These are phyloP conservation scores for Australoheros scitulus DNA, from an alignment of 2,113 vertebrate genomes.

Conservation along the genomic window DNA sequence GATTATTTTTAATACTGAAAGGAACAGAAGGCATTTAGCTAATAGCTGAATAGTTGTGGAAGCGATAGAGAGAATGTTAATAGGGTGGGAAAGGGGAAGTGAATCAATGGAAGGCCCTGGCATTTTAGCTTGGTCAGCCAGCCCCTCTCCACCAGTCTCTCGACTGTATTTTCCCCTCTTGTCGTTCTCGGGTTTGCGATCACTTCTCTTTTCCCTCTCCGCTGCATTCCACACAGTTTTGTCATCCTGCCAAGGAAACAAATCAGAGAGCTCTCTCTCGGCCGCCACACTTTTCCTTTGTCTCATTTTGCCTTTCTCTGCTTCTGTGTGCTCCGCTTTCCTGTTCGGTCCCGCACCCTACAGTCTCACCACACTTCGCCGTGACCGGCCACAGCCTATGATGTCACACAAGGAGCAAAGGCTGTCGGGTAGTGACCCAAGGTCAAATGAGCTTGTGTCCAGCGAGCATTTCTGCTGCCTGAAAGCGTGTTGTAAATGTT, in stretches of 20 bases:
- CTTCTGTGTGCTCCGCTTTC: slow-evolving; percentile 56
- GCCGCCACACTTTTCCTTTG: slow-evolving; percentile 76
- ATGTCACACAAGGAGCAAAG: slow-evolving; percentile 62
- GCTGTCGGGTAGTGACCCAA: slow-evolving; percentile 54
- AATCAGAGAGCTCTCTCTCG: slow-evolving; percentile 85
- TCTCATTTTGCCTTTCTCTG: slow-evolving; percentile 52
- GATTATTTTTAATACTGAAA: background rate
- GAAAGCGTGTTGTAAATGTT: slow-evolving; percentile 48
- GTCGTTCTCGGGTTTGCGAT: slow-evolving; percentile 74
- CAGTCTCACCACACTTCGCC: slow-evolving; percentile 42
- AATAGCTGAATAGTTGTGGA: slow-evolving; percentile 16
- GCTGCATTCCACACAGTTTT: slow-evolving; percentile 88
- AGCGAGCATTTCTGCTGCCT: slow-evolving; percentile 36
- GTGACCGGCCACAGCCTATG: slow-evolving; percentile 45
- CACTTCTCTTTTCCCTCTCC: slow-evolving; percentile 83
- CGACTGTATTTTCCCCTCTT: slow-evolving; percentile 42
- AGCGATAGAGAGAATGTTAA: slow-evolving; percentile 40
- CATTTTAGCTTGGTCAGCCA: slow-evolving; percentile 67
- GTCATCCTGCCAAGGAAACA: slow-evolving; percentile 88
- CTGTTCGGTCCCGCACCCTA: slow-evolving; percentile 26
- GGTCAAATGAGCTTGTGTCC: slow-evolving; percentile 58
- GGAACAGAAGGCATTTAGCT: background rate
- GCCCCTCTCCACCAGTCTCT: slow-evolving; percentile 58
- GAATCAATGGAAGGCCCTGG: slow-evolving; percentile 60
- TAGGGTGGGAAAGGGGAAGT: slow-evolving; percentile 63